phyloP scores from a whole-genome alignment of 2,888 invertebrate genomes.

The Andricus curvator region DNA sequence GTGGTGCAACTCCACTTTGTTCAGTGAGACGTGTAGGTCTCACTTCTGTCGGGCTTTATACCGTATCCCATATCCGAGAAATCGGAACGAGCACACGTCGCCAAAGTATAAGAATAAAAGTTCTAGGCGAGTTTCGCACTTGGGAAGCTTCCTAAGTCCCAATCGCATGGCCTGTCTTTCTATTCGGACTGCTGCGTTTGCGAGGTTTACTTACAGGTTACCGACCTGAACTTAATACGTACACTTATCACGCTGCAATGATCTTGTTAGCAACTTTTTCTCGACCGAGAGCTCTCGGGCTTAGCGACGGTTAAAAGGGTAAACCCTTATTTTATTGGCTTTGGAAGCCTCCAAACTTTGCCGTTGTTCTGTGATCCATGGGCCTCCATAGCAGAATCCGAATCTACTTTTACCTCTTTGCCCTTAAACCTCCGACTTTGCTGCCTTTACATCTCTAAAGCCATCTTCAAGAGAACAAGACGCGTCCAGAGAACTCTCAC shows the following conservation, averaged over 20 bases:
- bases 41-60: slow-evolving; percentile 25
- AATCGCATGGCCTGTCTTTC: slow-evolving; percentile 46
- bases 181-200: slow-evolving; percentile 53
- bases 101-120: slow-evolving; percentile 32
- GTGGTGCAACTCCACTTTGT: slow-evolving; percentile 32
- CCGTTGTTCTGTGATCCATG: slow-evolving; percentile 25
- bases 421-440: neutral
- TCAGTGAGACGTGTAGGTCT: slow-evolving; percentile 28
- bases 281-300: slow-evolving; percentile 56
- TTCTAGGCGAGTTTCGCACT: slow-evolving; percentile 18
- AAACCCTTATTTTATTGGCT: slow-evolving; percentile 62
- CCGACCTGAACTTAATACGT: slow-evolving; percentile 59
- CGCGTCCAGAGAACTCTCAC: neutral
- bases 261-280: slow-evolving; percentile 61
- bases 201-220: slow-evolving; percentile 58
- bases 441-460: slow-evolving; percentile 14
- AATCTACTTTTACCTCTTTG: slow-evolving; percentile 12
- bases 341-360: slow-evolving; percentile 58
- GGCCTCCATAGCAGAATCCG: neutral
- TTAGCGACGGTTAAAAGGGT: slow-evolving; percentile 59
- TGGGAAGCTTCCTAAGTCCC: slow-evolving; percentile 47
- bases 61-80: slow-evolving; percentile 36
- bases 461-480: neutral
- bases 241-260: slow-evolving; percentile 61
- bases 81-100: slow-evolving; percentile 35